phyloP scores from a whole-genome alignment of 2,113 vertebrate genomes.

The Genyomyrus donnyi region DNA sequence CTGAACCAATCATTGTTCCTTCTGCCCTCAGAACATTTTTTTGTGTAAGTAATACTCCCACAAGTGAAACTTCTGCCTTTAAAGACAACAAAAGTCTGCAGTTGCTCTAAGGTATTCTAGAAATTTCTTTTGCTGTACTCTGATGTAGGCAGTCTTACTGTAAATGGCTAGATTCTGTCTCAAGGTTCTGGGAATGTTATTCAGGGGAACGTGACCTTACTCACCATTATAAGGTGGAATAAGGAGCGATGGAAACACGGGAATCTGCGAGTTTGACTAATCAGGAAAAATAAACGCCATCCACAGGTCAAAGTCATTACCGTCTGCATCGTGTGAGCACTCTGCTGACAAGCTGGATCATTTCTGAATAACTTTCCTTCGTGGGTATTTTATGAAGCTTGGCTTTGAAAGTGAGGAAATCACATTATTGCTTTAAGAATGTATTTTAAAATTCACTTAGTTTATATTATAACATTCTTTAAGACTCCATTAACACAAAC shows the following conservation, averaged over 20 bases:
- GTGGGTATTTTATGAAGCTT: not conserved
- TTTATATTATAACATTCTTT: not conserved
- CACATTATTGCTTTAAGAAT: constrained; percentile 63
- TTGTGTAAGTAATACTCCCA: too few relatives aligned
- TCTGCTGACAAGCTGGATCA: too few relatives aligned
- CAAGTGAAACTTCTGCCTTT: not conserved
- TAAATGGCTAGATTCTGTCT: not conserved
- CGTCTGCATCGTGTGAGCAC: not conserved
- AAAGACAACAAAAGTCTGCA: not conserved
- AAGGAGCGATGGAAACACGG: not conserved
- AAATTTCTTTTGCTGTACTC: not conserved
- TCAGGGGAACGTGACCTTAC: not conserved
- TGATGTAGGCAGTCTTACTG: not conserved
- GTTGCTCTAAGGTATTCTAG: not conserved
- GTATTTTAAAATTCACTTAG: constrained; percentile 36
- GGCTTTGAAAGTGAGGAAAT: not conserved
- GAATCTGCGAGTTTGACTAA: not conserved
- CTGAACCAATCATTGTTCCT: too few relatives aligned
- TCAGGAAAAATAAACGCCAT: not conserved
- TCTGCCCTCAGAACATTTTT: too few relatives aligned
- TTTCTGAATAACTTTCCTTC: not conserved
- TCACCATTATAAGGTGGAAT: not conserved
- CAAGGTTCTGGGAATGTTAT: not conserved
- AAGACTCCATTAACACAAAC: not conserved
- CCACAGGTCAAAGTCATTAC: not conserved